Base-by-base conservation (phyloP, 2,888 invertebrate species). In the Chrysolina americana region DNA sequence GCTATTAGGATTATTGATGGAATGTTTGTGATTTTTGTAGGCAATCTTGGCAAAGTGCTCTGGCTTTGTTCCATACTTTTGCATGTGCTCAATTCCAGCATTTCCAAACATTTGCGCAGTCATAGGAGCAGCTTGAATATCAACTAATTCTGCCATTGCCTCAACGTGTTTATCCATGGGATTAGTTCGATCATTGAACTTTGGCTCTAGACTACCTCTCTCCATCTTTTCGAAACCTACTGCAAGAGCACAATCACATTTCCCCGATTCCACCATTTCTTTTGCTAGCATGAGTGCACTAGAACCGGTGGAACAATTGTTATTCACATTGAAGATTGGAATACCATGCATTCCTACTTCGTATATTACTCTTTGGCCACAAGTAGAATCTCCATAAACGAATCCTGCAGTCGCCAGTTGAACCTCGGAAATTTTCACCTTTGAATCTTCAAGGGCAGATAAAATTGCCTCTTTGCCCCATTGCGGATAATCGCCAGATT, bases 141-240 rank as follows among this genome's bases (percentile, higher is more conserved):
- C 98, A 48, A 92, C 92, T 23, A 95, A 85, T 21, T 98, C 95
- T 0, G 93, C 91, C 96, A 99, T 96, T 78, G 94, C 90, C 77
- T 93, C 91, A 0, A 98, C 92, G 86, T 96, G 98, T 81, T 93
- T 95, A 77, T 97, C 97, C 90, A 98, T 90, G 3, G 98, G 97
- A 89, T 96, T 95, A 0, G 96, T 94, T 71, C 97, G 92, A 87
- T 98, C 97, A 66, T 90, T 89, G 81, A 91, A 94, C 86, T 88
- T 94, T 0, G 92, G 88, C 15, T 92, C 89, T 13, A 99, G 89
- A 0, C 98, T 97, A 0, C 99, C 99, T 15, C 93, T 91, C 80
- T 98, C 94, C 99, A 99, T 99, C 89, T 98, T 99, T 86, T 99
- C 99, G 87, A 99, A 99, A 5, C 99, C 99, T 41, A 98, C 89